Conservation (phyloP, 2,113 vertebrate genomes). For the Oxyruncus cristatus region DNA sequence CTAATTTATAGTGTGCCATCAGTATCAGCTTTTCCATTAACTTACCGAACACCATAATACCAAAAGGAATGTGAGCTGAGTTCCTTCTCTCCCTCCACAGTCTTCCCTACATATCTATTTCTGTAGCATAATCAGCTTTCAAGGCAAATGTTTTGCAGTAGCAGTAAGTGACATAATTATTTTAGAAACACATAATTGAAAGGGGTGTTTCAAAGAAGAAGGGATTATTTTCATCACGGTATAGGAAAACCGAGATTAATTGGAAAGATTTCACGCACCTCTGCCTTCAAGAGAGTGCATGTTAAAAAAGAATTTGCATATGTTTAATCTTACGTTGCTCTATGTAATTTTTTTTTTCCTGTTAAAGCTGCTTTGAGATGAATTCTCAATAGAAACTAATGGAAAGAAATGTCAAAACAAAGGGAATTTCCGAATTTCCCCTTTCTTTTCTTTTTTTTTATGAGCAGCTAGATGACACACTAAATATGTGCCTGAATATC, state of each 20-base stretch:
- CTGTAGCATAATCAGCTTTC: neutral
- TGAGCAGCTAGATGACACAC: neutral
- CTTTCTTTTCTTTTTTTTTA: neutral
- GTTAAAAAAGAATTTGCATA: neutral
- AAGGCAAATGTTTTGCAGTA: neutral
- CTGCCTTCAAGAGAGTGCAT: neutral
- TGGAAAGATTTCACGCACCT: neutral
- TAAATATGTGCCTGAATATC: neutral
- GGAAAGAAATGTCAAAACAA: neutral
- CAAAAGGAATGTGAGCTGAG: neutral
- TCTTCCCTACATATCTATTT: neutral
- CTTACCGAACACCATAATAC: neutral
- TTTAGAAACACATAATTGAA: neutral
- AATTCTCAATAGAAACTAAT: neutral
- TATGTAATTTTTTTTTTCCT: neutral
- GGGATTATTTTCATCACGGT: neutral
- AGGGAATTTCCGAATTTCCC: accelerated
- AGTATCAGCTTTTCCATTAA: constrained; percentile 15
- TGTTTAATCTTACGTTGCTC: neutral
- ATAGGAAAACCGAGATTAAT: neutral
- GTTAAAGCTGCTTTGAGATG: accelerated
- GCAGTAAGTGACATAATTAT: neutral
- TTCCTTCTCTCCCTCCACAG: neutral
- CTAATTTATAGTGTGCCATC: constrained; percentile 20
- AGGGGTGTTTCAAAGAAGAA: neutral